Evolutionary conservation across 2,888 invertebrate species (phyloP).

Genomic region (Sisyra terminalis): DNA sequence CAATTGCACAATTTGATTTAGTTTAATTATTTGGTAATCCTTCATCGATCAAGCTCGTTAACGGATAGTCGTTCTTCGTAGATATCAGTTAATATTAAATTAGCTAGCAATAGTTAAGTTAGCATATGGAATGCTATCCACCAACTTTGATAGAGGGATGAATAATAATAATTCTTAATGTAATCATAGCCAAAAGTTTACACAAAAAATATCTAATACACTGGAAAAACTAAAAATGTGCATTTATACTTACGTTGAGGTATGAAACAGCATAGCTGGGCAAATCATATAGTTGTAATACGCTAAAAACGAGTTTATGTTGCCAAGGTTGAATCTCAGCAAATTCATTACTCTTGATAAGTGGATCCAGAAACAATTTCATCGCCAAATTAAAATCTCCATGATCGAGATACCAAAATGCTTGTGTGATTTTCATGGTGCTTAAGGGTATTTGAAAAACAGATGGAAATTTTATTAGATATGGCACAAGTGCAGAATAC

Average conservation of each 20-base stretch:
- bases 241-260: constrained; percentile 32
- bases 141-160: too few species aligned
- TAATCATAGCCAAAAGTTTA: too few species aligned
- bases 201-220: too few species aligned
- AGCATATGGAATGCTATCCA: too few species aligned
- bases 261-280: constrained; percentile 54
- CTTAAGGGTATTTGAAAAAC: constrained; percentile 62
- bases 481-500: constrained; percentile 44
- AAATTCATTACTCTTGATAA: constrained; percentile 33
- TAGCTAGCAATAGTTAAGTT: too few species aligned
- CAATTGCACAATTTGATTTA: too few species aligned
- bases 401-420: constrained; percentile 82
- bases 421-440: constrained; percentile 62
- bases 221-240: too few species aligned
- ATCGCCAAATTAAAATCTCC: constrained; percentile 59
- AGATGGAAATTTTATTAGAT: constrained; percentile 63
- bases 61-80: too few species aligned
- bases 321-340: constrained; percentile 51
- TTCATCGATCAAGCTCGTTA: too few species aligned
- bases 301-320: constrained; percentile 48
- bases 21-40: too few species aligned
- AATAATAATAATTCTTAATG: too few species aligned
- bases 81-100: too few species aligned
- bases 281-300: constrained; percentile 48
- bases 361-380: constrained; percentile 42